Evolutionary conservation across 2,888 invertebrate species (phyloP), one percentile per base, ranked within the genome.

Genomic region (Margaritifera margaritifera): DNA sequence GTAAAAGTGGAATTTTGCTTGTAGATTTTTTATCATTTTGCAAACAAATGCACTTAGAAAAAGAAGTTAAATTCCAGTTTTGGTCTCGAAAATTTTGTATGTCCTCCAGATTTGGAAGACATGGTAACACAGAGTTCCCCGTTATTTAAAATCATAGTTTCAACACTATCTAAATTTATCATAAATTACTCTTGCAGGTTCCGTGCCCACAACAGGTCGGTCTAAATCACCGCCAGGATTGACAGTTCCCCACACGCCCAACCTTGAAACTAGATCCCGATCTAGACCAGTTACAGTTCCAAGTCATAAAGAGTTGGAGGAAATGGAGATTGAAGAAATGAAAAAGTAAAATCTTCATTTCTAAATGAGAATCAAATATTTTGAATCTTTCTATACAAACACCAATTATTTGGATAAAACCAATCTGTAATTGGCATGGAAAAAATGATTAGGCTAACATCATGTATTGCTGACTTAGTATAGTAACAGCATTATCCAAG

Each of bases 311-410:
- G 92, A 94, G 78, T 90, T 91, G 62, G 94, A 94, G 84, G 90
- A 92, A 72, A 81, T 91, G 79, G 93, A 94, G 85, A 73, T 93
- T 0, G 92, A 94, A 84, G 93, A 94, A 86, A 91, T 93, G 18
- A 92, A 92, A 83, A 93, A 92, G 90, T 92, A 86, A 81, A 20
- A 19, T 19, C 22, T 57, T 57, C 6, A n/a, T 57, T 57, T 57
- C 19, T 19, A 57, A 3, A 57, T 42, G 18, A 31, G 20, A 31
- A 31, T 31, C 6, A 42, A 42, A 42, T 15, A 42, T 42, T 42
- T 42, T 8, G 42, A 42, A 42, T 42, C 42, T 42, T 42, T 42
- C 15, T 42, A 42, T 42, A 27, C 6, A 27, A 27, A 27, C 0
- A 4, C 27, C 27, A 27, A 27, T 27, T 27, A 27, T 27, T 6